Evolutionary conservation across 1,140 invertebrate genomes (phyloP).

Genomic region (Anoplophora glabripennis): DNA sequence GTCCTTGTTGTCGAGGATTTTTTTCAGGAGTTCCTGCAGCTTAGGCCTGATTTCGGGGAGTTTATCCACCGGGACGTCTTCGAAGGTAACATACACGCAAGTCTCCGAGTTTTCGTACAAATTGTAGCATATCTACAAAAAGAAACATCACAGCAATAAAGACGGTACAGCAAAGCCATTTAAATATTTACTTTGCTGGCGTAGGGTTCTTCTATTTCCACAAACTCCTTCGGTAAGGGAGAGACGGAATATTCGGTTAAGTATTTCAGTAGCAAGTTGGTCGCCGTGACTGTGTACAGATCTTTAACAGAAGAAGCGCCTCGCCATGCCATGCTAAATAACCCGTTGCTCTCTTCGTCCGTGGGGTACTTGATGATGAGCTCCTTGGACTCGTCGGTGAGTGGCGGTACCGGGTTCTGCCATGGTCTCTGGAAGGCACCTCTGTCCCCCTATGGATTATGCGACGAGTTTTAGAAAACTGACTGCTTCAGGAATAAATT

Average conservation of each 20-base stretch:
- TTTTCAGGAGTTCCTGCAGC: slow-evolving; percentile 57
- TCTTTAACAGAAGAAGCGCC: slow-evolving; percentile 68
- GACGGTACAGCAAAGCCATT: not conserved
- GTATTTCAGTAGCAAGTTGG: slow-evolving; percentile 77
- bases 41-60: slow-evolving; percentile 62
- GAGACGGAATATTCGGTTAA: slow-evolving; percentile 80
- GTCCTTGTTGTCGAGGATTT: slow-evolving; percentile 52
- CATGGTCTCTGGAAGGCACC: slow-evolving; percentile 69
- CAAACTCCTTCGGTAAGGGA: slow-evolving; percentile 79
- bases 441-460: slow-evolving; percentile 52
- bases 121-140: slow-evolving; percentile 62
- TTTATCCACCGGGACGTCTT: slow-evolving; percentile 73
- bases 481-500: not conserved
- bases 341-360: slow-evolving; percentile 82
- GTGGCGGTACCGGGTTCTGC: slow-evolving; percentile 67
- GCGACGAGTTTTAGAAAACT: not conserved
- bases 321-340: slow-evolving; percentile 77
- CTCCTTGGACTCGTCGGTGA: slow-evolving; percentile 54
- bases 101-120: slow-evolving; percentile 71
- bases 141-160: slow-evolving; percentile 17
- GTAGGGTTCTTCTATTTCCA: slow-evolving; percentile 78
- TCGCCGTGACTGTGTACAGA: slow-evolving; percentile 59
- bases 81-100: slow-evolving; percentile 67
- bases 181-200: slow-evolving; percentile 66
- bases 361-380: slow-evolving; percentile 68